Conservation (phyloP, 1,140 invertebrate genomes). For the Rhizoglyphus robini region DNA sequence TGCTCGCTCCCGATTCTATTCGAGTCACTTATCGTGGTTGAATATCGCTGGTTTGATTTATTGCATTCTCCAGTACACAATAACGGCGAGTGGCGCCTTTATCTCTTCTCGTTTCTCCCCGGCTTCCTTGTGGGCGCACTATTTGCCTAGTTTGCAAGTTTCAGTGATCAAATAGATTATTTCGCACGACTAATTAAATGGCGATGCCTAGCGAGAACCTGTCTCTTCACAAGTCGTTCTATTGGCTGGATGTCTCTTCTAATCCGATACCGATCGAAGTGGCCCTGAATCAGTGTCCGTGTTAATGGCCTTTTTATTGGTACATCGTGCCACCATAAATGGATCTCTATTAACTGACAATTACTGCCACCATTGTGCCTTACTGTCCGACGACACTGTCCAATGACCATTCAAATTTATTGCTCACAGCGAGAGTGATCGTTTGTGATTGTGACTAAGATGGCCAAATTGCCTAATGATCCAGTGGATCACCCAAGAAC, state of each 20-base stretch:
- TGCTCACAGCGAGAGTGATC: no score
- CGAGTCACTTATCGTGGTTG: conserved; percentile 12
- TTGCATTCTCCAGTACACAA: conserved; percentile 8
- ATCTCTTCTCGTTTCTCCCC: neutral
- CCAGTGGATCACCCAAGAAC: no score
- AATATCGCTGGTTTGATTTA: conserved; percentile 11
- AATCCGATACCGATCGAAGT: neutral
- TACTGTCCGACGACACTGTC: no score
- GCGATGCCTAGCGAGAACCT: neutral
- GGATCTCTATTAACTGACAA: conserved; percentile 12
- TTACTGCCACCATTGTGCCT: conserved; percentile 2
- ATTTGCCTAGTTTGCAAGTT: neutral
- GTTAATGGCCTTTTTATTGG: conserved; percentile 12
- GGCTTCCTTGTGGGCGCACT: neutral
- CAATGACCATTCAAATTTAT: no score
- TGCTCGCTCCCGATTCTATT: neutral
- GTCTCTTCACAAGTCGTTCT: neutral
- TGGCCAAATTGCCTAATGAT: no score
- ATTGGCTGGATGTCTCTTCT: neutral
- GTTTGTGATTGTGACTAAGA: no score
- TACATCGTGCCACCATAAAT: conserved; percentile 5
- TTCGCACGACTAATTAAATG: neutral
- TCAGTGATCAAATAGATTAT: neutral
- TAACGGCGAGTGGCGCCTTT: neutral
- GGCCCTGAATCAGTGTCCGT: neutral